Evolutionary conservation across 2,888 invertebrate species (phyloP).

Genomic region (Stenolophus ochropezus): DNA sequence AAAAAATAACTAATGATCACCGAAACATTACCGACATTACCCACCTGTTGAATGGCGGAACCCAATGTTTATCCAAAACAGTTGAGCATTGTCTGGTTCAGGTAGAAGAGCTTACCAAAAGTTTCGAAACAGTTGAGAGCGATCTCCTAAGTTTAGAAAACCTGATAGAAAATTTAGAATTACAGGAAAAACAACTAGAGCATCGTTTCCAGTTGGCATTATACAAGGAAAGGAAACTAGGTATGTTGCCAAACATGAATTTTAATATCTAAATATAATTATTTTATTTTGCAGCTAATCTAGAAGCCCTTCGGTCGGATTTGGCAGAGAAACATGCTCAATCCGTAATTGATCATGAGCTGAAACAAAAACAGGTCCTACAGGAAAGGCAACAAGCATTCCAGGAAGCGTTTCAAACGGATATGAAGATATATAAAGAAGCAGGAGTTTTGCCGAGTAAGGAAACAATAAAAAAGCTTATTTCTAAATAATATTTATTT

Average conservation of each 20-base stretch:
- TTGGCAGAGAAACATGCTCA: constrained; percentile 77
- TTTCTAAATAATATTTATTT: constrained; percentile 17
- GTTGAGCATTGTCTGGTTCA: constrained; percentile 75
- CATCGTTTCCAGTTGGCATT: constrained; percentile 82
- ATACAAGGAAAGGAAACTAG: constrained; percentile 83
- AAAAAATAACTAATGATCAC: constrained; percentile 67
- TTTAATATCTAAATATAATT: constrained; percentile 32
- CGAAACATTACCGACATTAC: constrained; percentile 67
- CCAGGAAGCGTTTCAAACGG: constrained; percentile 81
- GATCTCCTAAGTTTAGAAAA: constrained; percentile 81
- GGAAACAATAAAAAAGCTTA: constrained; percentile 54
- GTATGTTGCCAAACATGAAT: constrained; percentile 70
- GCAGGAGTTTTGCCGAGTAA: constrained; percentile 79
- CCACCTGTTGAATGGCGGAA: constrained; percentile 66
- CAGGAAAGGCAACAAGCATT: constrained; percentile 82
- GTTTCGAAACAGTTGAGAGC: constrained; percentile 80
- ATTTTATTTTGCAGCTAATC: constrained; percentile 66
- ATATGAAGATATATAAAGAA: constrained; percentile 79
- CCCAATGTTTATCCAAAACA: constrained; percentile 70
- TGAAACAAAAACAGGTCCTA: constrained; percentile 75
- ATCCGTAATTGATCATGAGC: constrained; percentile 76
- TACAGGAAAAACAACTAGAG: constrained; percentile 82
- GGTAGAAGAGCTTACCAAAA: constrained; percentile 75
- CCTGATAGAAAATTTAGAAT: constrained; percentile 80
- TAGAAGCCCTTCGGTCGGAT: constrained; percentile 73